Evolutionary conservation across 2,888 invertebrate genomes (phyloP).

Genomic region (Pyrgus malvae): DNA sequence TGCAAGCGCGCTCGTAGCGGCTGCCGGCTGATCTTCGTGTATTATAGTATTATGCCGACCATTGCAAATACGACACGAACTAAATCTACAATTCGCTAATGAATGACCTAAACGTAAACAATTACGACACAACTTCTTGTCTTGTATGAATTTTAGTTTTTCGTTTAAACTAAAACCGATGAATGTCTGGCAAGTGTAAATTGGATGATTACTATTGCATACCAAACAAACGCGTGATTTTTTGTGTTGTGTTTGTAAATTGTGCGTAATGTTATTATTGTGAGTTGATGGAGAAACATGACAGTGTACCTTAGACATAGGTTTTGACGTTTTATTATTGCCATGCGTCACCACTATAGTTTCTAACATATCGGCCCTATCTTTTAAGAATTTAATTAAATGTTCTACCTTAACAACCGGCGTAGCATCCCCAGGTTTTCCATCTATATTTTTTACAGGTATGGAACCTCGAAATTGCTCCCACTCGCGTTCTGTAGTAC

Average conservation of each 20-base stretch:
- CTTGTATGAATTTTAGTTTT: slow-evolving; percentile 14
- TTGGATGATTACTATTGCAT: slow-evolving; percentile 24
- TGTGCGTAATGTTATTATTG: neutral
- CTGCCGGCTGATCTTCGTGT: slow-evolving; percentile 17
- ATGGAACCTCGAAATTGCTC: slow-evolving; percentile 30
- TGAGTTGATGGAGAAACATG: slow-evolving; percentile 1
- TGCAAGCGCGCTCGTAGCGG: neutral
- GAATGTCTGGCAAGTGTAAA: slow-evolving; percentile 31
- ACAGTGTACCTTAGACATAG: slow-evolving; percentile 6
- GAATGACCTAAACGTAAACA: slow-evolving; percentile 30
- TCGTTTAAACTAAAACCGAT: slow-evolving; percentile 11
- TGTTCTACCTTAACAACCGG: slow-evolving; percentile 24
- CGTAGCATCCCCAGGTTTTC: neutral
- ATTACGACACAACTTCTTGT: slow-evolving; percentile 28
- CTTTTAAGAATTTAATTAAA: slow-evolving; percentile 31
- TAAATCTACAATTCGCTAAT: slow-evolving; percentile 20
- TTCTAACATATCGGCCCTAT: slow-evolving; percentile 31
- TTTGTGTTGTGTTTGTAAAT: slow-evolving; percentile 6
- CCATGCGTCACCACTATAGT: slow-evolving; percentile 17
- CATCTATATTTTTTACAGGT: neutral
- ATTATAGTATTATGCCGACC: slow-evolving; percentile 28
- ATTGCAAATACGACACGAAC: slow-evolving; percentile 27
- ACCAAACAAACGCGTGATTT: slow-evolving; percentile 22
- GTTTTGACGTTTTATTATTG: slow-evolving; percentile 4
- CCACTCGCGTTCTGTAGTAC: slow-evolving; percentile 35